Base-by-base conservation (phyloP, 2,797 vertebrate species). In the Apogon talboti region DNA sequence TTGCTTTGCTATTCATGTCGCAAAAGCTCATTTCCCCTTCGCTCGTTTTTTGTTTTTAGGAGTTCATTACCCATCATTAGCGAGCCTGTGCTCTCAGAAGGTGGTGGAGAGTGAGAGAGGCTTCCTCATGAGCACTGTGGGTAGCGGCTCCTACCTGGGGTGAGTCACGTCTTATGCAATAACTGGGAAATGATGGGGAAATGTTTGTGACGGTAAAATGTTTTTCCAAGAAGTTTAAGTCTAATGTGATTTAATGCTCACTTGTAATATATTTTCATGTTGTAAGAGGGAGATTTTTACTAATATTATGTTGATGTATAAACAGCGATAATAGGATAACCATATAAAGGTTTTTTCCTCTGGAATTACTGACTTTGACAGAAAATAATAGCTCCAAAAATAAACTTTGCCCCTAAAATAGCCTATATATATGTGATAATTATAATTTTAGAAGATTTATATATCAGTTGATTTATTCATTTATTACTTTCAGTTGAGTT, bases 71-170 rank as follows among this genome's bases (percentile, higher is more conserved):
- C 97, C 97, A 0, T 96, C 97, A 4, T 89, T 98, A 85, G 95
- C 96, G 60, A 99, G 98, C 72, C 92, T 99, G 59, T 94, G 98
- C 85, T 98, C 97, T 8, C 96, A 95, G 89, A 96, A 95, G 75
- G 97, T 98, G 57, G 92, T 91, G 46, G 96, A 98, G 79, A 94
- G 92, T 0, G 95, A 99, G 78, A 82, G 97, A 47, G 96, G 96
- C 47, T 97, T 98, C 85, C 95, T 96, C 19, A 98, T 96, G 92
- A 98, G 98, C 92, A 95, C 95, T 0, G 96, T 98, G 77, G 95
- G 96, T 13, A 95, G 96, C 0, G 97, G 97, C 54, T 97, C 98
- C 0, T 97, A 98, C 89, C 88, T 97, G 30, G 98, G 98, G 98
- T 99, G 82, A 95, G 97, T 93, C 54, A 40, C 41, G 8, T 38